Base-by-base conservation (phyloP, 2,797 vertebrate genomes). In the Clarias laeviceps region DNA sequence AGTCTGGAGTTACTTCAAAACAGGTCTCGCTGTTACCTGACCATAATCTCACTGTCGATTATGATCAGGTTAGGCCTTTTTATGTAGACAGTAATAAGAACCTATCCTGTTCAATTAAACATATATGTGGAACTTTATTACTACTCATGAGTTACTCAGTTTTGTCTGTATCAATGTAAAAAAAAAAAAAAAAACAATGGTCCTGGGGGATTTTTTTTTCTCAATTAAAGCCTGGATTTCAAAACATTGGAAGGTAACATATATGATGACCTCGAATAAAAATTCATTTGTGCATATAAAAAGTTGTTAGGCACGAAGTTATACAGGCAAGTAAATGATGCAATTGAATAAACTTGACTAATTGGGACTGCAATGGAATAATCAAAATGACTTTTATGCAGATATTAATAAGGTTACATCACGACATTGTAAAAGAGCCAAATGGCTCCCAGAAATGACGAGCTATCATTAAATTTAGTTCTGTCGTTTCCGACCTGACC, bases 221-320 rank as follows among this genome's bases (percentile, higher is more conserved):
- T 3, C 6, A 77, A 59, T 59, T 29, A 57, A 57, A 56, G 27
- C 18, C 56, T 8, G 24, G 34, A 80, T 64, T 37, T 50, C 40
- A 80, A 24, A 50, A 80, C n/a, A 65, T 4, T 50, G n/a, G 24
- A 50, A 78, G 57, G 76, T 37, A 59, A 11, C 9, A 27, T 62
- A 64, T 64, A 79, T 64, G 22, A 50, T 22, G 20, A 24, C 57
- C 4, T 50, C 40, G 3, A 62, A 84, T 69, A 61, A 61, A 32
- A 54, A 68, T 22, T 84, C 56, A 80, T 85, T 59, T 50, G 65
- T 79, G 34, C 59, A 27, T 70, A 24, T 27, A 12, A 15, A 40
- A 14, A 70, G 56, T n/a, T 85, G 34, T 4, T 66, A 29, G 8
- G 4, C 29, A 74, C 2, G 17, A 37, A 45, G 70, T 62, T 73